Evolutionary conservation across 1,140 invertebrate species (phyloP).

Genomic region (Drosophila triauraria): DNA sequence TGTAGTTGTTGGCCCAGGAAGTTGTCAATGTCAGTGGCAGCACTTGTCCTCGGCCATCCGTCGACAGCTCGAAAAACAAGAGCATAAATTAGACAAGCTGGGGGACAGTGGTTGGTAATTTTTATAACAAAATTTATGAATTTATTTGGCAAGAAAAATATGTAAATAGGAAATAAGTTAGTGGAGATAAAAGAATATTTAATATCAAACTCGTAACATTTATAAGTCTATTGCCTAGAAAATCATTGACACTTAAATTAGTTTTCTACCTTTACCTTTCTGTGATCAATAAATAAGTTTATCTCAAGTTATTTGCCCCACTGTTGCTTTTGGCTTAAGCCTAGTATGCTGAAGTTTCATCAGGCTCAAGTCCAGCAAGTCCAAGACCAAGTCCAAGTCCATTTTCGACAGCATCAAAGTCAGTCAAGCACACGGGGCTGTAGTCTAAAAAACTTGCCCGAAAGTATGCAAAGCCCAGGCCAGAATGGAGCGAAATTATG

Average conservation of each 20-base stretch:
- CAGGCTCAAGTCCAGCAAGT: conserved; percentile 23
- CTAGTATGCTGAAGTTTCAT: conserved; percentile 56
- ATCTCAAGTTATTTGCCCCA: background rate
- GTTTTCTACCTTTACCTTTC: background rate
- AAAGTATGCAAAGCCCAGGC: conserved; percentile 50
- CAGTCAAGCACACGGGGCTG: conserved; percentile 67
- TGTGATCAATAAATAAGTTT: background rate
- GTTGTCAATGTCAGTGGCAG: conserved; percentile 72
- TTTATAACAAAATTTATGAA: too few species aligned
- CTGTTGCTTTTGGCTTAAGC: conserved; percentile 1
- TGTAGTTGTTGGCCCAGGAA: conserved; percentile 62
- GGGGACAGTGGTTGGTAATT: conserved; percentile 14
- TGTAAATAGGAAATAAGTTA: too few species aligned
- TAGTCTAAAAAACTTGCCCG: conserved; percentile 51
- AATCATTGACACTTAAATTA: too few species aligned
- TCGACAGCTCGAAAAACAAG: conserved; percentile 66
- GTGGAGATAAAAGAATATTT: too few species aligned
- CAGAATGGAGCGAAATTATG: conserved; percentile 61
- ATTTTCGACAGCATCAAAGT: conserved; percentile 74
- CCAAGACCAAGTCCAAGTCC: conserved; percentile 53
- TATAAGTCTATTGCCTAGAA: too few species aligned
- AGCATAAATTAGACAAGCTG: conserved; percentile 75
- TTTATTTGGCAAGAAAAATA: too few species aligned
- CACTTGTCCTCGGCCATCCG: conserved; percentile 25
- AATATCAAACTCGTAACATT: too few species aligned